A percentile compares a stretch with the other conserved stretches of the same genome.
These are phyloP conservation scores for Eupithecia tripunctaria DNA, from an alignment of 2,888 invertebrate species.

Conservation along the genomic window DNA sequence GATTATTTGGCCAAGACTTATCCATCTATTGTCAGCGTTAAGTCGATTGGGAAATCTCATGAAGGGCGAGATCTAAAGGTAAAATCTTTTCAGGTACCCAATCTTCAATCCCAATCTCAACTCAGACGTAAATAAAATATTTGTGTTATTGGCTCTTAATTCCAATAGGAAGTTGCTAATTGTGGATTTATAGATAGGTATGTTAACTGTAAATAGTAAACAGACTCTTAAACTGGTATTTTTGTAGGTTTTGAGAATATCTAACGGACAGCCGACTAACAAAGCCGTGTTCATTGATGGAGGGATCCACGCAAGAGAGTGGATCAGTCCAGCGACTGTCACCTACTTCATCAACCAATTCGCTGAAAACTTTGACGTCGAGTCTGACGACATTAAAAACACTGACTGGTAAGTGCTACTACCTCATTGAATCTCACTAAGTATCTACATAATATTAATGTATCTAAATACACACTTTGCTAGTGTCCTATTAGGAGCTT, in stretches of 20 bases:
- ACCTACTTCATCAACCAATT: constrained; percentile 91
- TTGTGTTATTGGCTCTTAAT: background rate
- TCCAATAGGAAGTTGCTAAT: background rate
- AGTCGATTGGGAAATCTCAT: constrained; percentile 90
- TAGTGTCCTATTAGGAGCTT: background rate
- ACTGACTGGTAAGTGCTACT: constrained; percentile 71
- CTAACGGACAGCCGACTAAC: constrained; percentile 86
- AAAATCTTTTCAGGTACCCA: background rate
- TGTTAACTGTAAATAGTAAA: background rate
- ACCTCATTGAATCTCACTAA: background rate
- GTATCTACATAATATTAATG: too few species aligned
- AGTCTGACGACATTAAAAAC: constrained; percentile 81
- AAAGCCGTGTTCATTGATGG: constrained; percentile 91
- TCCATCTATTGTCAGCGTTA: constrained; percentile 88
- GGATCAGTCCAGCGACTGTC: constrained; percentile 93
- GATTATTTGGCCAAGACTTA: constrained; percentile 91
- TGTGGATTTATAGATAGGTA: background rate
- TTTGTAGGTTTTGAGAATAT: constrained; percentile 84
- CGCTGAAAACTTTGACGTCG: constrained; percentile 89
- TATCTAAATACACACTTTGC: background rate
- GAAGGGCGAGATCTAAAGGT: constrained; percentile 91
- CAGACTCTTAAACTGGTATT: constrained; percentile 5
- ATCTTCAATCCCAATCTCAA: background rate
- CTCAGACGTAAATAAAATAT: background rate
- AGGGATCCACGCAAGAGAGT: constrained; percentile 96